Percentiles rank a stretch among this genome's conserved stretches.
Conservation (phyloP, 2,797 vertebrate species). For the Acropternis orthonyx region DNA sequence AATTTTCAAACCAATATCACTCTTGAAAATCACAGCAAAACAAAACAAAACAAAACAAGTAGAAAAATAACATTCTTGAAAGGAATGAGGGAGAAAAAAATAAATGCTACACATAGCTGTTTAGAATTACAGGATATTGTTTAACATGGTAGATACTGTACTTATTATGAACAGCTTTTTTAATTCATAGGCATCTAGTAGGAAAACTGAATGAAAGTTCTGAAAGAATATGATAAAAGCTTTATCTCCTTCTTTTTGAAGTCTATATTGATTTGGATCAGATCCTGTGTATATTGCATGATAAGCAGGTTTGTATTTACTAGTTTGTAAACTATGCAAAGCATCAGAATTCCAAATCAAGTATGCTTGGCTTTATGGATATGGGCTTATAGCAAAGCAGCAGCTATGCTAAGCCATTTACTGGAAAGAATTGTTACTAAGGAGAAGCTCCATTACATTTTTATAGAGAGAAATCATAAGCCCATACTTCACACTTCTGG, state of each 20-base stretch:
- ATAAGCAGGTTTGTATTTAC: constrained; percentile 22
- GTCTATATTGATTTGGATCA: not conserved
- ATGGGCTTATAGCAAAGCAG: not conserved
- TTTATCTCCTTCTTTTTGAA: not conserved
- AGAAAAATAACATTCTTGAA: not conserved
- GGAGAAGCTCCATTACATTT: constrained; percentile 25
- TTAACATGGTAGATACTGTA: not conserved
- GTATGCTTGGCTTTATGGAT: not conserved
- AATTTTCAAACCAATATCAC: not conserved
- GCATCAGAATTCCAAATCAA: not conserved
- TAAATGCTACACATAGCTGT: not conserved
- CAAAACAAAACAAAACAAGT: not conserved
- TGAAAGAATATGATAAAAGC: not conserved
- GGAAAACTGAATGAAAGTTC: not conserved
- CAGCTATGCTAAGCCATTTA: not conserved
- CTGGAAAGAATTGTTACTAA: not conserved
- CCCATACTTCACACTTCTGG: constrained; percentile 41
- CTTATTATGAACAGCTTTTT: not conserved
- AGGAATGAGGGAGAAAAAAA: not conserved
- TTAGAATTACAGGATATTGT: not conserved
- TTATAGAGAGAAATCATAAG: constrained; percentile 34
- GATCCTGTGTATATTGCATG: not conserved
- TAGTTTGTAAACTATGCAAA: not conserved
- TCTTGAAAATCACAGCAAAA: not conserved
- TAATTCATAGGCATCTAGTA: not conserved